A percentile compares a stretch with the other conserved stretches of the same genome.
These are phyloP conservation scores for Peribatodes rhomboidaria DNA, from an alignment of 2,888 invertebrate genomes.

Conservation along the genomic window DNA sequence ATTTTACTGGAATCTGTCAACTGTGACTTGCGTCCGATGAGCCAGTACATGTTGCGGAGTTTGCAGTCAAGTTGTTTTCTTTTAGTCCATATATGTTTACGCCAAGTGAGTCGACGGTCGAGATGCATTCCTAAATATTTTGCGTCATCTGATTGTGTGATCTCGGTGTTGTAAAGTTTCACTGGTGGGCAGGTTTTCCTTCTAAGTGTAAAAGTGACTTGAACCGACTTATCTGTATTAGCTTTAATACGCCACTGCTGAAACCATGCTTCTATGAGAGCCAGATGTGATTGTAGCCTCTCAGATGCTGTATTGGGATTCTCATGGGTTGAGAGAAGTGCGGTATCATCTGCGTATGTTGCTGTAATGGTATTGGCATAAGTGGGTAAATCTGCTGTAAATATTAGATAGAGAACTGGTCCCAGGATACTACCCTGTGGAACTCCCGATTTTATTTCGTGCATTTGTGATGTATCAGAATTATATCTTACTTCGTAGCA, in stretches of 20 bases:
- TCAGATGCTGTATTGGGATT: background rate
- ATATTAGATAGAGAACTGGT: background rate
- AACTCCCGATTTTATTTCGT: background rate
- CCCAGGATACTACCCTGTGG: constrained; percentile 15
- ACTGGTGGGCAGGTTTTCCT: background rate
- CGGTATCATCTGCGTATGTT: background rate
- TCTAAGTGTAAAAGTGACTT: background rate
- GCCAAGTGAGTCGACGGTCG: background rate
- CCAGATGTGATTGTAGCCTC: background rate
- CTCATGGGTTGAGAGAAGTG: background rate
- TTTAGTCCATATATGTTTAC: background rate
- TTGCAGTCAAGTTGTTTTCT: background rate
- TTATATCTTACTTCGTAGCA: background rate
- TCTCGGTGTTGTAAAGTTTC: background rate
- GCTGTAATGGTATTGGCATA: background rate
- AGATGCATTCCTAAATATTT: background rate
- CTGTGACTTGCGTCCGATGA: too few relatives aligned
- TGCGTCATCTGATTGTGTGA: background rate
- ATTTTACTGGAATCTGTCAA: too few relatives aligned
- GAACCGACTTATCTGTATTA: background rate
- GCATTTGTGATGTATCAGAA: background rate
- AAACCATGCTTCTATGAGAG: background rate
- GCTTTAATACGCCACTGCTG: background rate
- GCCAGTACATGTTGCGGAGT: background rate
- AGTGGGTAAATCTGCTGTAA: background rate